A percentile compares a stretch with the other conserved stretches of the same genome.
phyloP scores from a whole-genome alignment of 2,797 vertebrate species.

The Phrynocephalus guinanensis region DNA sequence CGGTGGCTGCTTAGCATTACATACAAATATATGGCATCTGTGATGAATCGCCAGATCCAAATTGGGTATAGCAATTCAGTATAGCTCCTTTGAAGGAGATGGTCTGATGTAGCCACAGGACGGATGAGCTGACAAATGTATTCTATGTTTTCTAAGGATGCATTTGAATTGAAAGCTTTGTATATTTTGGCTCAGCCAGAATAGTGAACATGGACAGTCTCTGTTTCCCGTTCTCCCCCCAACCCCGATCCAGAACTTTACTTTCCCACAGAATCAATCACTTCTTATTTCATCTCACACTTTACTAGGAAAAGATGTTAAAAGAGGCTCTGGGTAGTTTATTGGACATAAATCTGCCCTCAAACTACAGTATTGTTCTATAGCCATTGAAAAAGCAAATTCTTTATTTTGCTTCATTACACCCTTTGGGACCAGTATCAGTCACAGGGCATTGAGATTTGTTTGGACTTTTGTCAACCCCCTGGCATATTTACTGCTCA shows the following conservation, averaged over 20 bases:
- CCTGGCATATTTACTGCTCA: slow-evolving; percentile 77
- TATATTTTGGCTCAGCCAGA: slow-evolving; percentile 13
- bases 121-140: slow-evolving; percentile 8
- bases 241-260: slow-evolving; percentile 51
- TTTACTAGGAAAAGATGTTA: slow-evolving; percentile 59
- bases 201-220: slow-evolving; percentile 36
- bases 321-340: slow-evolving; percentile 62
- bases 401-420: slow-evolving; percentile 67
- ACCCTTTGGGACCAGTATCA: slow-evolving; percentile 62
- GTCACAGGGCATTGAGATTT: slow-evolving; percentile 39
- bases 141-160: slow-evolving; percentile 44
- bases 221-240: slow-evolving; percentile 14
- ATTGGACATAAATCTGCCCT: slow-evolving; percentile 57
- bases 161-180: slow-evolving; percentile 20
- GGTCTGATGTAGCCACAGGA: not conserved
- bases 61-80: not conserved
- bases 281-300: slow-evolving; percentile 58
- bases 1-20: slow-evolving; percentile 8
- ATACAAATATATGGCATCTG: not conserved
- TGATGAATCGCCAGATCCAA: not conserved
- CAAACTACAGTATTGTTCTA: slow-evolving; percentile 49
- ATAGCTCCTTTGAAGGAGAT: slow-evolving; percentile 18
- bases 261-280: slow-evolving; percentile 63
- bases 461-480: slow-evolving; percentile 53
- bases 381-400: slow-evolving; percentile 40